These are phyloP conservation scores for Bombus fervidus DNA, from an alignment of 1,140 invertebrate species.

Conservation along the genomic window DNA sequence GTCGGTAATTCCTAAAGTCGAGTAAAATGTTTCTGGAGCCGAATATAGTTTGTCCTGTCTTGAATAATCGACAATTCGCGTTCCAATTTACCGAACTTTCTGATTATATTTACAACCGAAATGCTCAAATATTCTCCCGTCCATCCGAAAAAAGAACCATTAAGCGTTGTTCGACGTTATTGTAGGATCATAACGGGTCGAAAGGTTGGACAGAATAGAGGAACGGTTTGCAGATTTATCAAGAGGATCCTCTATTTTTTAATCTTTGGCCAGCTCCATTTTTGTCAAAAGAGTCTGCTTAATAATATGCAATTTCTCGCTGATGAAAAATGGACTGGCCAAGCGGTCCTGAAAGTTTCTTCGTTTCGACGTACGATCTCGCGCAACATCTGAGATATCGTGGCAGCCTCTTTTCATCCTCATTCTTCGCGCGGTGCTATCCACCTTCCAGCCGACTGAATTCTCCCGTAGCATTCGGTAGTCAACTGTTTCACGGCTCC, in stretches of 20 bases:
- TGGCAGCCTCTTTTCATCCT: not conserved
- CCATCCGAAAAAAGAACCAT: not conserved
- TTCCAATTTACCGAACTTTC: not conserved
- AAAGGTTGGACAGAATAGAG: not conserved
- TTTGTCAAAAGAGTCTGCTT: not conserved
- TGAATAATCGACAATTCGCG: not conserved
- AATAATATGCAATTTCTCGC: not conserved
- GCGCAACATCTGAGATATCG: not conserved
- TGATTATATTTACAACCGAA: not conserved
- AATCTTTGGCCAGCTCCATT: too few relatives aligned
- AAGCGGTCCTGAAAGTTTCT: not conserved
- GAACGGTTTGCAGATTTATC: not conserved
- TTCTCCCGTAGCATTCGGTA: slow-evolving; percentile 34
- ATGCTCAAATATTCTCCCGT: not conserved
- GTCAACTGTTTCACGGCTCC: slow-evolving; percentile 22
- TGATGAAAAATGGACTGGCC: not conserved
- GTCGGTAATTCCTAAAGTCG: not conserved
- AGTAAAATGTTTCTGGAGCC: not conserved
- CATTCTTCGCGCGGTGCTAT: not conserved
- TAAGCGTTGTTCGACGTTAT: not conserved
- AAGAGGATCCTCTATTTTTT: not conserved
- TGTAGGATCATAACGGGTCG: not conserved
- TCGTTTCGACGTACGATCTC: not conserved
- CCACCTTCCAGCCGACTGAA: slow-evolving; percentile 34
- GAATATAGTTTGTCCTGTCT: not conserved